Percentiles rank a stretch among this genome's conserved stretches.
These are phyloP conservation scores for Diabrotica virgifera DNA, from an alignment of 1,140 invertebrate species.

Conservation along the genomic window DNA sequence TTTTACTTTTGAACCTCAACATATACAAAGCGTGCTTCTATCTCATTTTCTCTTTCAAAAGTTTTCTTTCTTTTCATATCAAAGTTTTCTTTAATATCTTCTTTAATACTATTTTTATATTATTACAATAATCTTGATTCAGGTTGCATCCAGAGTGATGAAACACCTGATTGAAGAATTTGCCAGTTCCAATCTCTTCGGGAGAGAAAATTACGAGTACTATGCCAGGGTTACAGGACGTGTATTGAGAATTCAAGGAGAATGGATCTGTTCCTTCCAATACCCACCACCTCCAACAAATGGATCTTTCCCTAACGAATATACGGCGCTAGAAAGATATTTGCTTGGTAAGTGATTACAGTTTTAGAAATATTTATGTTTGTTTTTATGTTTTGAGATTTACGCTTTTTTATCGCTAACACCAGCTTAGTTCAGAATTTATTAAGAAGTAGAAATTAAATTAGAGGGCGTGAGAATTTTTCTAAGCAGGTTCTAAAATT, in stretches of 20 bases:
- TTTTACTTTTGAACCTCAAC: too few species aligned
- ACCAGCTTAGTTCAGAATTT: too few species aligned
- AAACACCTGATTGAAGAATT: constrained; percentile 97
- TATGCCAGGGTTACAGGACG: constrained; percentile 93
- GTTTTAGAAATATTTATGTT: too few species aligned
- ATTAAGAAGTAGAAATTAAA: too few species aligned
- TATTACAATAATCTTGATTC: constrained; percentile 11
- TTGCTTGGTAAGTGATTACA: constrained; percentile 39
- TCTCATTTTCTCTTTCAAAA: too few species aligned
- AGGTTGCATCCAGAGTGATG: constrained; percentile 92
- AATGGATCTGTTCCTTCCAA: constrained; percentile 92
- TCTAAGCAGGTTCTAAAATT: too few species aligned
- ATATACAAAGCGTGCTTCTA: too few species aligned
- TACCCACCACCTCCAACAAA: constrained; percentile 66
- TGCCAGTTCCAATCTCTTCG: constrained; percentile 91
- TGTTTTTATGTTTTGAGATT: too few species aligned
- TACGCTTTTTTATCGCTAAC: too few species aligned
- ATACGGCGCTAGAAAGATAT: constrained; percentile 42
- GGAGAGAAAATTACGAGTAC: constrained; percentile 94
- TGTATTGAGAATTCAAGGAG: constrained; percentile 86
- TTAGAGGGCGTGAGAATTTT: too few species aligned
- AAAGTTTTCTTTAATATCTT: too few species aligned
- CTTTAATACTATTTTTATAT: constrained; percentile 4
- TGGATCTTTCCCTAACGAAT: constrained; percentile 68
- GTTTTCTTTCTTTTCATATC: too few species aligned